phyloP scores from a whole-genome alignment of 2,888 invertebrate genomes.

The Labia minor region DNA sequence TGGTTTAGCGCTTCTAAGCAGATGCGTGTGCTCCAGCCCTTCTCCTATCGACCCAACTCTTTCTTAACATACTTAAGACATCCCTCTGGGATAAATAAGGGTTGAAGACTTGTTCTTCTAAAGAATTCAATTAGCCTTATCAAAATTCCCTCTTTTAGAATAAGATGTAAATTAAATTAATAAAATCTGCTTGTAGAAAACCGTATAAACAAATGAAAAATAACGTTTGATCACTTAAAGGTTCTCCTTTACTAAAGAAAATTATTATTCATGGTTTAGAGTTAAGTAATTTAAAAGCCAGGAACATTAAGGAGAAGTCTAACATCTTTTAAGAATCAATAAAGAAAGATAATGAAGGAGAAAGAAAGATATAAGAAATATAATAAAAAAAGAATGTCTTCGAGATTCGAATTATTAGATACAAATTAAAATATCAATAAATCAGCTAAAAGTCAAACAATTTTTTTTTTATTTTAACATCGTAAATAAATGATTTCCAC shows the following conservation, averaged over 20 bases:
- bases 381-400: too few species aligned
- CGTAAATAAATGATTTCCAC: too few species aligned
- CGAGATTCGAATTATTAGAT: too few species aligned
- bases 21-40: background rate
- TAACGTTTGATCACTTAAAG: slow-evolving; percentile 1
- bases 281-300: too few species aligned
- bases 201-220: slow-evolving; percentile 7
- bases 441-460: too few species aligned
- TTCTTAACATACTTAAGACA: slow-evolving; percentile 13
- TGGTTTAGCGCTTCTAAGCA: background rate
- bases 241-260: background rate
- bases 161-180: slow-evolving; percentile 13
- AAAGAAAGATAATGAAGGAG: too few species aligned
- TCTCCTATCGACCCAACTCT: background rate
- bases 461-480: too few species aligned
- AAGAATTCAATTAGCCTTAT: slow-evolving; percentile 13
- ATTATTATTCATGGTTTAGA: background rate
- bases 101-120: slow-evolving; percentile 1
- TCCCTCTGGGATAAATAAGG: background rate
- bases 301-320: too few species aligned
- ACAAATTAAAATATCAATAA: too few species aligned
- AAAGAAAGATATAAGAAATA: too few species aligned
- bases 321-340: too few species aligned
- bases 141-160: slow-evolving; percentile 1
- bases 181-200: slow-evolving; percentile 4